Evolutionary conservation across 2,113 vertebrate species (phyloP), one percentile per base, ranked within the genome.

Genomic region (Laterallus jamaicensis): DNA sequence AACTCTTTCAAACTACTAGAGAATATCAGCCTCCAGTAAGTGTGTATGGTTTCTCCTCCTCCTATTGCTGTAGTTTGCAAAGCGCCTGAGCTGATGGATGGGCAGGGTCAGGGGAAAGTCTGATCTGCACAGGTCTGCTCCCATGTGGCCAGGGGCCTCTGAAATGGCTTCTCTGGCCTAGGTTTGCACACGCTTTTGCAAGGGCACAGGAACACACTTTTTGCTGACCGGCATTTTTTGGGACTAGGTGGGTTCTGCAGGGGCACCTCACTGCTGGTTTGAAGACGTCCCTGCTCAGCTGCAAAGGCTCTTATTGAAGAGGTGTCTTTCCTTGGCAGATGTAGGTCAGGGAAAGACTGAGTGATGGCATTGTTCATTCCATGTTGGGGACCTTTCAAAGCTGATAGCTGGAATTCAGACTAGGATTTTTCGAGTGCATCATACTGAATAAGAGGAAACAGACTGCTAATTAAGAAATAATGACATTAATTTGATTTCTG

Each of bases 11-110:
- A 98, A 78, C 96, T 98, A 9, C 97, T 98, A 31, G 95, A 97
- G 26, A 97, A 98, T 82, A 96, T 99, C 91, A 98, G 98, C 73
- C 98, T 99, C 69, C 98, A 98, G 99, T 99, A 96, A 98, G 97
- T 93, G 37, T 14, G n/a, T 12, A 22, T 18, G 7, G 26, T 64
- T 70, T 68, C 11, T 82, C 16, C 55, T 84, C 54, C 64, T 58
- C 14, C 73, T 69, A 1, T 63, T 80, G 59, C 78, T 76, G 40
- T 56, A 58, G 40, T 50, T 25, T 42, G 54, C 44, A n/a, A 82
- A 84, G 44, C 0, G 0, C 55, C 31, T 28, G 28, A 44, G 8
- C 22, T 37, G 44, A n/a, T 28, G 19, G 31, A 28, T 25, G 35
- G n/a, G 63, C 39, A 67, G 26, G 56, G 17, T 50, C 52, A 44